Conservation (phyloP, 2,888 invertebrate species). For the Metallyticus violacea region DNA sequence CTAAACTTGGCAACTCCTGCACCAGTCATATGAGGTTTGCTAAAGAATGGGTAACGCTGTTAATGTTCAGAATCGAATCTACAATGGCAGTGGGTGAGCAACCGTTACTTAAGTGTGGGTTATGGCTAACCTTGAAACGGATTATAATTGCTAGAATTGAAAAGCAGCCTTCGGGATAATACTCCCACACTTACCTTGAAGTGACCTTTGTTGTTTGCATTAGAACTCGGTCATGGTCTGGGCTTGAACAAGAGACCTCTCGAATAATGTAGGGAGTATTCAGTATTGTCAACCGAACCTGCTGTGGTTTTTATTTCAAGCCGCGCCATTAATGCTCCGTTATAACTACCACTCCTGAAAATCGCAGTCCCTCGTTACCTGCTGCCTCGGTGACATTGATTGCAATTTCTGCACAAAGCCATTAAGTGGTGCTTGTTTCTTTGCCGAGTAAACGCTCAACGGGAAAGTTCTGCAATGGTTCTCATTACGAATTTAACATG, state of each 20-base stretch:
- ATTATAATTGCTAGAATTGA: not conserved
- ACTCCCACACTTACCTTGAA: not conserved
- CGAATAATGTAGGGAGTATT: not conserved
- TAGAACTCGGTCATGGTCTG: not conserved
- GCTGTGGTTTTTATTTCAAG: not conserved
- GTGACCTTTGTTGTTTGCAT: not conserved
- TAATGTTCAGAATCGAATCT: too few species aligned
- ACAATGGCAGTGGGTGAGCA: not conserved
- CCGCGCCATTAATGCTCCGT: not conserved
- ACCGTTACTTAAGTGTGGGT: not conserved
- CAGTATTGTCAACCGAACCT: not conserved
- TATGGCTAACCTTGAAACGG: not conserved
- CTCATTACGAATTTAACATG: too few species aligned
- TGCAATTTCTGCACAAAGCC: not conserved
- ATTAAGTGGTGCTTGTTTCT: not conserved
- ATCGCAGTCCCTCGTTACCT: not conserved
- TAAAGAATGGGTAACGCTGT: too few species aligned
- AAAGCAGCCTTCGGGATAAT: not conserved
- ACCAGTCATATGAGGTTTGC: too few species aligned
- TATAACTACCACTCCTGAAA: not conserved
- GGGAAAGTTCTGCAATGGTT: not conserved
- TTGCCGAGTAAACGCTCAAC: not conserved
- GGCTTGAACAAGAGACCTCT: not conserved
- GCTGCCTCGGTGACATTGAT: not conserved
- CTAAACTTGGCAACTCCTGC: too few species aligned